phyloP scores from a whole-genome alignment of 2,888 invertebrate genomes.

The Parnassius apollo region DNA sequence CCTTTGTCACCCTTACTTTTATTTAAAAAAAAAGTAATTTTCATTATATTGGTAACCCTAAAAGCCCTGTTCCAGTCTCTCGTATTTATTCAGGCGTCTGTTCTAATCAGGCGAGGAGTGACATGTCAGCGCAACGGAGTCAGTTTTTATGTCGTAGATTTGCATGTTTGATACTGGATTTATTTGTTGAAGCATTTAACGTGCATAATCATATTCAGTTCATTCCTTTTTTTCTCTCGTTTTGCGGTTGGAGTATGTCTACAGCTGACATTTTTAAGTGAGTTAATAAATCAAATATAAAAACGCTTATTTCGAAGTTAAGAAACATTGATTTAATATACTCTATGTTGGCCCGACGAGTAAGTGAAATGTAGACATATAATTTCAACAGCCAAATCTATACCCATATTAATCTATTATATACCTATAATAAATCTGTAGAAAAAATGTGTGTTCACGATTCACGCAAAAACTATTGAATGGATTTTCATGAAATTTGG shows the following conservation, averaged over 20 bases:
- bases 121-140: conserved; percentile 18
- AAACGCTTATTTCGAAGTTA: conserved; percentile 5
- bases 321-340: conserved; percentile 2
- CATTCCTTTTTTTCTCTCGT: conserved; percentile 5
- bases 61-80: conserved; percentile 1
- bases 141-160: conserved; percentile 24
- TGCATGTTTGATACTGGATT: conserved; percentile 22
- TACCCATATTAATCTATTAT: no score
- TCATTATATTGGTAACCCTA: conserved; percentile 13
- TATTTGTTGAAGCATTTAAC: conserved; percentile 16
- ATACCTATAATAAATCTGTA: no score
- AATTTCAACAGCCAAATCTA: no score
- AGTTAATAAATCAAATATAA: conserved; percentile 17
- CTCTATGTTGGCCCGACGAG: neutral
- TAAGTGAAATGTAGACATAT: no score
- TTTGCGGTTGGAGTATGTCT: conserved; percentile 7
- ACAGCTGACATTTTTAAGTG: conserved; percentile 12
- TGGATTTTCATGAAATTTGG: no score
- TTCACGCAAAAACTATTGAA: no score
- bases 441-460: no score
- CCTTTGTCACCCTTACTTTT: no score
- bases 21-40: no score
- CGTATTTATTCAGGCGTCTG: conserved; percentile 24
- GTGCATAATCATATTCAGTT: conserved; percentile 12
- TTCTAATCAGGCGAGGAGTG: conserved; percentile 22